phyloP scores from a whole-genome alignment of 2,797 vertebrate genomes.

The Propithecus deckenii region DNA sequence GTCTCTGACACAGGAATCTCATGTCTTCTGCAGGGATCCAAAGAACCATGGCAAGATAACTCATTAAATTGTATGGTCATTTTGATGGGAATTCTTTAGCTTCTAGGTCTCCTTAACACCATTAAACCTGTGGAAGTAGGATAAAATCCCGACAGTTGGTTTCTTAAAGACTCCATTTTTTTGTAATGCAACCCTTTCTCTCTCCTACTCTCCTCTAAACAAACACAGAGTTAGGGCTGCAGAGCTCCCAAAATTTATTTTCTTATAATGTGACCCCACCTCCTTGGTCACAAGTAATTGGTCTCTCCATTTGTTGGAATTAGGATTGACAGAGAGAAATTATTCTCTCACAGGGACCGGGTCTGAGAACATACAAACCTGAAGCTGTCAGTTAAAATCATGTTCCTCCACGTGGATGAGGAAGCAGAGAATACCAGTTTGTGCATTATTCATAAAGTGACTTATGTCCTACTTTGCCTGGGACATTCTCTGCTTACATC shows the following conservation, averaged over 20 bases:
- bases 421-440: neutral
- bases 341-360: neutral
- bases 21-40: neutral
- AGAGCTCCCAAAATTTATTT: neutral
- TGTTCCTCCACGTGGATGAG: neutral
- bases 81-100: neutral
- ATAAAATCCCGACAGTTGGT: neutral
- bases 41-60: neutral
- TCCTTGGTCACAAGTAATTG: neutral
- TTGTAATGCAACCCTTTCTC: neutral
- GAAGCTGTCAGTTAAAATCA: neutral
- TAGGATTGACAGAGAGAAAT: constrained; percentile 3
- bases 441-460: neutral
- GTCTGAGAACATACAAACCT: neutral
- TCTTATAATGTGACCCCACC: neutral
- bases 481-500: neutral
- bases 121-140: neutral
- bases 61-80: neutral
- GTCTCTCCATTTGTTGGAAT: neutral
- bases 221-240: neutral
- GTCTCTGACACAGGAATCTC: neutral
- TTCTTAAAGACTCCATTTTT: neutral
- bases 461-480: neutral
- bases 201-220: neutral
- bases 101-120: neutral